Percentiles rank a stretch among this genome's conserved stretches.
Evolutionary conservation across 2,888 invertebrate genomes (phyloP).

Genomic region (Apomyelois bistriatella): DNA sequence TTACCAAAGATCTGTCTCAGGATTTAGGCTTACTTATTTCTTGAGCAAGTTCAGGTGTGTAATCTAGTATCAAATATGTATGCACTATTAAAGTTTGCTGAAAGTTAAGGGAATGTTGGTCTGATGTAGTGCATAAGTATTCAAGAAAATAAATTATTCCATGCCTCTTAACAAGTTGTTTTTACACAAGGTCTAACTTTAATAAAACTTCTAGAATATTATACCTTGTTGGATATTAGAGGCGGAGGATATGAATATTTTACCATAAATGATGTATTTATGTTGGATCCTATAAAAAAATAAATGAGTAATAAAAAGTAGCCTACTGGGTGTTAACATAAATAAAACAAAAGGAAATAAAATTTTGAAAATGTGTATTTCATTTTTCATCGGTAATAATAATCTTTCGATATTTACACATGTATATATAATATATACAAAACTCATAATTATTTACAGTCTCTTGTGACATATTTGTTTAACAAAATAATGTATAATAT

Average conservation of each 20-base stretch:
- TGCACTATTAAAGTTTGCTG: neutral
- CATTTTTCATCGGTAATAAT: slow-evolving; percentile 51
- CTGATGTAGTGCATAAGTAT: slow-evolving; percentile 11
- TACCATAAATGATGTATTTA: neutral
- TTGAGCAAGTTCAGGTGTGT: too few species aligned
- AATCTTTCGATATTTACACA: slow-evolving; percentile 59
- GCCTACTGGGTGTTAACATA: slow-evolving; percentile 37
- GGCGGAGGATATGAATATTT: slow-evolving; percentile 17
- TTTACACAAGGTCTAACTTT: slow-evolving; percentile 17
- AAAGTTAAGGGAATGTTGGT: neutral
- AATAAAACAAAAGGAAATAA: slow-evolving; percentile 75
- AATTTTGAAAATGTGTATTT: slow-evolving; percentile 73
- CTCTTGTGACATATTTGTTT: slow-evolving; percentile 45
- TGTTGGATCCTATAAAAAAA: slow-evolving; percentile 11
- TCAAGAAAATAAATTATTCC: slow-evolving; percentile 18
- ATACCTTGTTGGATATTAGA: slow-evolving; percentile 8
- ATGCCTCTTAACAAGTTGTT: slow-evolving; percentile 18
- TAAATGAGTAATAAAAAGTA: slow-evolving; percentile 17
- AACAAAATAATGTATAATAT: slow-evolving; percentile 42
- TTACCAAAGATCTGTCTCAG: too few species aligned
- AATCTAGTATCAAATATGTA: too few species aligned
- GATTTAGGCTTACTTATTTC: too few species aligned
- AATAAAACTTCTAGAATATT: slow-evolving; percentile 16
- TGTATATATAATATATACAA: slow-evolving; percentile 57
- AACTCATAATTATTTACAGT: slow-evolving; percentile 67